Evolutionary conservation across 2,888 invertebrate species (phyloP).

Genomic region (Escarpia spicata): DNA sequence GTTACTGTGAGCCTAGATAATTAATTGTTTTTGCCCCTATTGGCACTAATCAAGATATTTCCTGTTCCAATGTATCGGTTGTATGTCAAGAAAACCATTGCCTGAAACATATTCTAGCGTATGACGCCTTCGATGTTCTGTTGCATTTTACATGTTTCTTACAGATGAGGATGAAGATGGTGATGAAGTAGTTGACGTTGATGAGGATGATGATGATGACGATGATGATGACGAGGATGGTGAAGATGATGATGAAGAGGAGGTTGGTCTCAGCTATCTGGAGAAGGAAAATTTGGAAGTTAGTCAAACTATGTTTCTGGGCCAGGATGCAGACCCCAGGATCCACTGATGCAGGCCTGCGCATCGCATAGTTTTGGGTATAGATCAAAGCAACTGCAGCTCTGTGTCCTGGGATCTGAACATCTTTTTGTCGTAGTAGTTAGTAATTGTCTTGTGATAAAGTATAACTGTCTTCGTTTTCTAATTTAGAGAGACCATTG

Average conservation of each 20-base stretch:
- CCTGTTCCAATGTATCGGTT: not conserved
- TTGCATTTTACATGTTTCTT: slow-evolving; percentile 34
- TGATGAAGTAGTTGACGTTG: slow-evolving; percentile 72
- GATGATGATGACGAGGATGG: slow-evolving; percentile 68
- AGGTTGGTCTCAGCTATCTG: slow-evolving; percentile 76
- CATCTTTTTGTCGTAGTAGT: not conserved
- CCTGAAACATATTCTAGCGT: not conserved
- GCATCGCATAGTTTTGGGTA: not conserved
- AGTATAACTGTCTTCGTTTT: no score
- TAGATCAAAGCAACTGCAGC: not conserved
- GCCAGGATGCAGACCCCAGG: not conserved
- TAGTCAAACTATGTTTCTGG: slow-evolving; percentile 51
- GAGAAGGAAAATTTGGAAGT: slow-evolving; percentile 68
- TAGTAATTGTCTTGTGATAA: not conserved
- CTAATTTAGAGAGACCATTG: no score
- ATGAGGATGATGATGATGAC: slow-evolving; percentile 64
- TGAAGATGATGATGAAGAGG: slow-evolving; percentile 69
- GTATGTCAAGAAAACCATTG: not conserved
- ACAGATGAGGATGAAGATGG: slow-evolving; percentile 39
- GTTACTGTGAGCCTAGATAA: no score
- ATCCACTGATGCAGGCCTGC: not conserved
- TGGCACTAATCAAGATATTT: not conserved
- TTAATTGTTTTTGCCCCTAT: no score
- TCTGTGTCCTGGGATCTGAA: not conserved
- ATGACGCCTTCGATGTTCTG: not conserved